Percentiles rank a stretch among this genome's conserved stretches.
Evolutionary conservation across 2,797 vertebrate species (phyloP).

Genomic region (Sebastes baramenuke): DNA sequence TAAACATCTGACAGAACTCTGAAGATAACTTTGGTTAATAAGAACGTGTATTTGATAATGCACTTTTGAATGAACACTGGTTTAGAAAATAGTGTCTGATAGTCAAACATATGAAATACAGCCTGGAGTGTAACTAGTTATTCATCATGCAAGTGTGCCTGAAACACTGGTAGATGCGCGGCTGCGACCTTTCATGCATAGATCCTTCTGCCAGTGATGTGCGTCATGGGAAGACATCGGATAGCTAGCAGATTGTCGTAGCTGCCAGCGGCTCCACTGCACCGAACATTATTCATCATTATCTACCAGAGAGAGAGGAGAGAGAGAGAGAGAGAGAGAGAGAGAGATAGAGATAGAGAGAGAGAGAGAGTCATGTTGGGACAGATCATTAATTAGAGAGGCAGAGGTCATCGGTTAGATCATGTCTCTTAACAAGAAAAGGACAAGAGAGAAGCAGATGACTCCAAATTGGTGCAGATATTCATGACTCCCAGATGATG

Average conservation of each 20-base stretch:
- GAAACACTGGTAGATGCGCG: slow-evolving; percentile 57
- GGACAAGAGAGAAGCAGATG: neutral
- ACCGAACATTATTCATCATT: slow-evolving; percentile 88
- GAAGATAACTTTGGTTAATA: slow-evolving; percentile 75
- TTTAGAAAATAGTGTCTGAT: slow-evolving; percentile 54
- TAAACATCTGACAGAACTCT: slow-evolving; percentile 31
- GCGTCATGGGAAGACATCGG: slow-evolving; percentile 76
- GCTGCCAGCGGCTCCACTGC: slow-evolving; percentile 60
- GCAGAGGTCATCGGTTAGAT: neutral
- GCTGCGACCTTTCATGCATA: slow-evolving; percentile 65
- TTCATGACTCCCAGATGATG: neutral
- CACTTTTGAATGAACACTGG: slow-evolving; percentile 62
- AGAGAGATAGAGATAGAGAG: too few relatives aligned
- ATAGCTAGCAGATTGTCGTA: slow-evolving; percentile 72
- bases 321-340: slow-evolving; percentile 3
- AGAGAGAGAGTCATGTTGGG: slow-evolving; percentile 3
- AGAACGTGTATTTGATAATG: slow-evolving; percentile 50
- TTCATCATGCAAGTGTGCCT: slow-evolving; percentile 70
- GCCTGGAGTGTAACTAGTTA: slow-evolving; percentile 40
- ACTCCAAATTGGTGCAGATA: neutral
- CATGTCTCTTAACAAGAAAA: neutral
- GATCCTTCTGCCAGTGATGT: slow-evolving; percentile 54
- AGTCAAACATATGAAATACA: slow-evolving; percentile 46
- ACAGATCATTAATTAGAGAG: slow-evolving; percentile 5
- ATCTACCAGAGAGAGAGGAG: slow-evolving; percentile 75